Evolutionary conservation across 2,888 invertebrate genomes (phyloP), one percentile per base, ranked within the genome.

Genomic region (Barypeithes pellucidus): DNA sequence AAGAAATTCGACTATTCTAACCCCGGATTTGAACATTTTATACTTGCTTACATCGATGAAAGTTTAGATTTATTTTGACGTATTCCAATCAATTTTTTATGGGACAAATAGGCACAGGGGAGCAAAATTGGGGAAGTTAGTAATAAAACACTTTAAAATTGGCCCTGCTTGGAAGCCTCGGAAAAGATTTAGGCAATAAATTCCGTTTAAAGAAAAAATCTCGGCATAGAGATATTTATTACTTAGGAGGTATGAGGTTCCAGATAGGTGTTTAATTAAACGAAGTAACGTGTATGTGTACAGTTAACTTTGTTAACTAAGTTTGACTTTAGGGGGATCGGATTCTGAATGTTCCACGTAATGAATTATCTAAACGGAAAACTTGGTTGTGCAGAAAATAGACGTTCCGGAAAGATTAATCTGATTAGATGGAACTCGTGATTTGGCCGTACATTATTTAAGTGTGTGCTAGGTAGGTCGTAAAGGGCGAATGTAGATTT

Each of bases 111-210:
- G 47, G 20, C 2, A 47, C 20, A 22, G 20, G 22, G 47, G 20
- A 47, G 22, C 20, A 20, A 20, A 47, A 47, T 47, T 47, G 47
- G 45, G 7, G 22, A 47, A 47, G 20, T 3, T 47, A 20, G 20
- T 22, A 47, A 47, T 47, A 47, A 47, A 20, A 18, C 47, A 20
- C 47, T 47, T 20, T 47, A 20, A 47, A 47, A 47, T 47, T 47
- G 47, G 22, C 47, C 11, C 20, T 20, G 18, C 47, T 20, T 22
- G 47, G 11, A 20, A 45, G 39, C 18, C 3, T 45, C 12, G 8
- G 47, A 20, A 47, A 47, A 47, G 47, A 22, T 22, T 47, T 18
- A 3, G 3, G 20, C 8, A 20, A 12, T 20, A 47, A 47, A 20
- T 47, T 47, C 4, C 16, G 3, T 43, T 14, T 16, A 4, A 43